A percentile compares a stretch with the other conserved stretches of the same genome.
These are phyloP conservation scores for Monopis laevigella DNA, from an alignment of 2,888 invertebrate species.

Conservation along the genomic window DNA sequence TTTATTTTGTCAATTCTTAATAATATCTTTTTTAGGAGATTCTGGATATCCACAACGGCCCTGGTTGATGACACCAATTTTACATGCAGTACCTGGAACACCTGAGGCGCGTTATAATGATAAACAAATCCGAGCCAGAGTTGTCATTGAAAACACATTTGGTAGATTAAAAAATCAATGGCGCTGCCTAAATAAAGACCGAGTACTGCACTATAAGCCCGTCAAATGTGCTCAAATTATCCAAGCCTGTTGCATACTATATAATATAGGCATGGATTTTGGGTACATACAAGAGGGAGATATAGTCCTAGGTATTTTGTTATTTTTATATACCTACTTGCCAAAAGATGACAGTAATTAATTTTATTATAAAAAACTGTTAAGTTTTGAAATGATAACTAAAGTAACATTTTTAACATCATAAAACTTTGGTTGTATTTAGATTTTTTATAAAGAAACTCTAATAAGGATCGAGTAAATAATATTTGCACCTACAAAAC, in stretches of 20 bases:
- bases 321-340: too few relatives aligned
- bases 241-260: constrained; percentile 18
- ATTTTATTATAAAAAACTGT: too few relatives aligned
- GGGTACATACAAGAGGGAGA: too few relatives aligned
- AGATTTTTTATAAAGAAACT: too few relatives aligned
- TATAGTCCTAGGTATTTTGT: too few relatives aligned
- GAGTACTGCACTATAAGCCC: constrained; percentile 18
- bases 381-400: too few relatives aligned
- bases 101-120: constrained; percentile 16
- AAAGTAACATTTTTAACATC: too few relatives aligned
- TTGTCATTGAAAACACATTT: constrained; percentile 16
- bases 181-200: constrained; percentile 18
- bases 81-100: constrained; percentile 12
- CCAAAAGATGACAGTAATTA: too few relatives aligned
- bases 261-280: constrained; percentile 15
- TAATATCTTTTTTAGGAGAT: constrained; percentile 17
- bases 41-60: constrained; percentile 20
- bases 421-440: too few relatives aligned
- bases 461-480: too few relatives aligned
- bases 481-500: too few relatives aligned
- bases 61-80: constrained; percentile 19
- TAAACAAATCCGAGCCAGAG: constrained; percentile 13
- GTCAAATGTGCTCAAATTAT: constrained; percentile 17
- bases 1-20: too few relatives aligned
- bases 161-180: constrained; percentile 18